Percentiles rank a stretch among this genome's conserved stretches.
Evolutionary conservation across 2,888 invertebrate species (phyloP).

Genomic region (Diplazon laetatorius): DNA sequence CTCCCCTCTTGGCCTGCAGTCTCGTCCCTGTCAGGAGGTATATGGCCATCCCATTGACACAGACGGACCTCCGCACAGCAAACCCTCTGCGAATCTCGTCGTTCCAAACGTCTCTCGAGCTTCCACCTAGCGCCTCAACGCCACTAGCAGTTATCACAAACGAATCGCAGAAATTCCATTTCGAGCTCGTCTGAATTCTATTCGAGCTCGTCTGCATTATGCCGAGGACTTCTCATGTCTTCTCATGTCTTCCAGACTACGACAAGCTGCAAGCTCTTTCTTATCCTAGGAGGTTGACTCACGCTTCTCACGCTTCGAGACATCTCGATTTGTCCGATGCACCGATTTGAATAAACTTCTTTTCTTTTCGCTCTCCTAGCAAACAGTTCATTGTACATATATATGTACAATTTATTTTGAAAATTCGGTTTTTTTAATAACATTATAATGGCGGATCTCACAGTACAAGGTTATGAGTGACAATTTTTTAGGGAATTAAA

Average conservation of each 20-base stretch:
- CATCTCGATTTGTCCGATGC: constrained; percentile 31
- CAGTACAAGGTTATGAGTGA: no score
- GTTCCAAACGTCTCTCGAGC: constrained; percentile 14
- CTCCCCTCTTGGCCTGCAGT: constrained; percentile 11
- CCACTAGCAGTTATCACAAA: constrained; percentile 59
- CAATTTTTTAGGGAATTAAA: no score
- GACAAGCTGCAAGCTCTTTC: constrained; percentile 41
- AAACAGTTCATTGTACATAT: no score
- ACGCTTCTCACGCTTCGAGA: constrained; percentile 20
- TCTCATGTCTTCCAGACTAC: constrained; percentile 32
- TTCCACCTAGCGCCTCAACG: constrained; percentile 30
- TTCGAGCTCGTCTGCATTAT: constrained; percentile 64
- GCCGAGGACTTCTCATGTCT: constrained; percentile 60
- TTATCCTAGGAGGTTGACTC: constrained; percentile 30
- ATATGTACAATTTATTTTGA: no score
- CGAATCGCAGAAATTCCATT: constrained; percentile 64
- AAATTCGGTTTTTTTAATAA: no score
- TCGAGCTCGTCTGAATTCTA: constrained; percentile 57
- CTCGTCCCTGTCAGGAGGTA: constrained; percentile 51
- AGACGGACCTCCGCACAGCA: constrained; percentile 36
- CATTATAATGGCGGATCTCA: no score
- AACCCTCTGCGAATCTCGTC: constrained; percentile 34
- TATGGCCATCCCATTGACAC: constrained; percentile 54
- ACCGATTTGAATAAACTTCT: no score
- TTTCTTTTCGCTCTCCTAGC: no score